phyloP scores from a whole-genome alignment of 2,113 vertebrate genomes.

The Chionodraco myersi region DNA sequence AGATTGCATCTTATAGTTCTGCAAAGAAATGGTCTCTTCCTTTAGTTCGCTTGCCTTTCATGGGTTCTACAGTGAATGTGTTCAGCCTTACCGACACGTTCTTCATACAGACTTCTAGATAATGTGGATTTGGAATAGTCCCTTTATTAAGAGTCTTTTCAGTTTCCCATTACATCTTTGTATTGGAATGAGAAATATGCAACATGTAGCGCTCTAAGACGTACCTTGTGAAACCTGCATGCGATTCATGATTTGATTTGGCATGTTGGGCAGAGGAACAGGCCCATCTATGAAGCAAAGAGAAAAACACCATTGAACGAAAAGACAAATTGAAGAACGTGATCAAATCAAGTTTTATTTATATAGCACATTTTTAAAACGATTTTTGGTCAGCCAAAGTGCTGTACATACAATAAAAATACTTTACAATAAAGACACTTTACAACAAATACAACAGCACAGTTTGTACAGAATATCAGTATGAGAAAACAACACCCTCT shows the following conservation, averaged over 20 bases:
- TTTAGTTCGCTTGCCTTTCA: no score
- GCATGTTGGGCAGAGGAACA: slow-evolving; percentile 91
- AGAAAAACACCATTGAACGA: background rate
- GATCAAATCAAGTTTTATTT: no score
- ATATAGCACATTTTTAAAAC: no score
- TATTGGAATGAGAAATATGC: background rate
- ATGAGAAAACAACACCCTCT: no score
- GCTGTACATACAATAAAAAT: no score
- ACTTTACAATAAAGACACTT: no score
- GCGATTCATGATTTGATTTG: slow-evolving; percentile 91
- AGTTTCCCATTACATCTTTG: background rate
- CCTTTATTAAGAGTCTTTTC: background rate
- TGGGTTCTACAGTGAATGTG: no score
- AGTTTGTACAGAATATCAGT: no score
- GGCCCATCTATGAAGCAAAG: slow-evolving; percentile 89
- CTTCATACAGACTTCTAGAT: background rate
- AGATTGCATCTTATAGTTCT: no score
- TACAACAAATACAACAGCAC: no score
- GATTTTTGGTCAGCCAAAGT: no score
- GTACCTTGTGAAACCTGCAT: slow-evolving; percentile 96
- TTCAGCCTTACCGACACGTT: background rate
- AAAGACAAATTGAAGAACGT: background rate
- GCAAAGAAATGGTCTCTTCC: no score
- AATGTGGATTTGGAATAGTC: background rate
- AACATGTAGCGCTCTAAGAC: background rate